Conservation (phyloP, 2,797 vertebrate species). For the Eospalax fontanierii region DNA sequence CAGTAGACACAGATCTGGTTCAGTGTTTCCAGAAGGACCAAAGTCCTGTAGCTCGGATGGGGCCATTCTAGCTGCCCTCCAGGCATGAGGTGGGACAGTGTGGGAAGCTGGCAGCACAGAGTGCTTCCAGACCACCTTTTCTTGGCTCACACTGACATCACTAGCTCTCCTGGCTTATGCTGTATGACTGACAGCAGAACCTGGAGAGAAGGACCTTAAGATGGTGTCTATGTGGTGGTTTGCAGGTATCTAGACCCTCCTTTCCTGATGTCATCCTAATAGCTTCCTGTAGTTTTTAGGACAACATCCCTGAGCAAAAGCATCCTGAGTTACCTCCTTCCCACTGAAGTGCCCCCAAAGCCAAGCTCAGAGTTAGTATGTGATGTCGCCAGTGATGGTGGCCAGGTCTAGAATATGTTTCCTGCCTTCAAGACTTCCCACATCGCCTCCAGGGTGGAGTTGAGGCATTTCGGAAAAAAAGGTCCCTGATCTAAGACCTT, state of each 20-base stretch:
- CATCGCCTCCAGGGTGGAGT: rapidly evolving
- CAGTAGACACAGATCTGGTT: neutral
- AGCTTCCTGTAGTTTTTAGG: neutral
- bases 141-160: neutral
- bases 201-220: neutral
- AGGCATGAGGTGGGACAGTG: neutral
- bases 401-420: neutral
- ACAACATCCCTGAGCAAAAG: neutral
- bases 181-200: neutral
- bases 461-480: neutral
- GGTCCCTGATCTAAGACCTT: neutral
- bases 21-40: neutral
- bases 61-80: neutral
- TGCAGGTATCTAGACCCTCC: neutral
- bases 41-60: neutral
- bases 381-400: neutral
- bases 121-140: neutral
- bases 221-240: neutral
- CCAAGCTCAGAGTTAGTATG: neutral
- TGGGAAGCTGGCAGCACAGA: neutral
- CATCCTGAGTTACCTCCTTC: neutral
- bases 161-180: conserved; percentile 19
- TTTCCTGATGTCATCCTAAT: neutral
- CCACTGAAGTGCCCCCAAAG: neutral
- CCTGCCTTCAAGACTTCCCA: neutral